Base-by-base conservation (phyloP, 1,140 invertebrate genomes). In the Drosophila jambulina region DNA sequence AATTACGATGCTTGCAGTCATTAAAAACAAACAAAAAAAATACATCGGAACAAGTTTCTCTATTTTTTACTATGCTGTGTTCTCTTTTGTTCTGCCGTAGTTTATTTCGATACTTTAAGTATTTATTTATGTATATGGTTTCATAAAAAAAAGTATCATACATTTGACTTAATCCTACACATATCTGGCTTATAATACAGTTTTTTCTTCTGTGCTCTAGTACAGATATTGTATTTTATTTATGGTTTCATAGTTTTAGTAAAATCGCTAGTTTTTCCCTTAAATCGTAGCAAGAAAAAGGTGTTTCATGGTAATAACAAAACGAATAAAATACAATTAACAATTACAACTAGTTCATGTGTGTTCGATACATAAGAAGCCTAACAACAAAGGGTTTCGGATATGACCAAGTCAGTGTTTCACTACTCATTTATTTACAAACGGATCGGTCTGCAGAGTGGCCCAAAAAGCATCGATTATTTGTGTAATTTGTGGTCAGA, bases 81-180 rank as follows among this genome's bases (percentile, higher is more conserved):
- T 40, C 10, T 40, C 34, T 15, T 61, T 61, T 67, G 56, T 34
- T 65, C 29, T 45, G 40, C 1, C 25, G 45, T 72, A 59, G 53
- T 72, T 72, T 29, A 40, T 38, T 36, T 51, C 42, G 69, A 72
- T 72, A 72, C 69, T 72, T 72, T 72, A 23, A 72, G 69, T 72
- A 72, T 72, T 71, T 72, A 71, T 72, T 71, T 72, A 71, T 72
- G 63, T 68, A 57, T 75, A 61, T 53, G 36, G 42, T 59, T 72
- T 48, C 27, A 32, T 58, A 72, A 67, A 67, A 70, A 72, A 72
- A 72, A 49, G 27, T 71, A 72, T 68, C 63, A 48, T 68, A 59
- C 53, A 77, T 60, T 59, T 56, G n/a, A 53, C 72, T 77, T 77
- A 68, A 72, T 60, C 67, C 67, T 72, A 72, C 13, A 68, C 53